Evolutionary conservation across 2,797 vertebrate genomes (phyloP).

Genomic region (Eulemur mongoz): DNA sequence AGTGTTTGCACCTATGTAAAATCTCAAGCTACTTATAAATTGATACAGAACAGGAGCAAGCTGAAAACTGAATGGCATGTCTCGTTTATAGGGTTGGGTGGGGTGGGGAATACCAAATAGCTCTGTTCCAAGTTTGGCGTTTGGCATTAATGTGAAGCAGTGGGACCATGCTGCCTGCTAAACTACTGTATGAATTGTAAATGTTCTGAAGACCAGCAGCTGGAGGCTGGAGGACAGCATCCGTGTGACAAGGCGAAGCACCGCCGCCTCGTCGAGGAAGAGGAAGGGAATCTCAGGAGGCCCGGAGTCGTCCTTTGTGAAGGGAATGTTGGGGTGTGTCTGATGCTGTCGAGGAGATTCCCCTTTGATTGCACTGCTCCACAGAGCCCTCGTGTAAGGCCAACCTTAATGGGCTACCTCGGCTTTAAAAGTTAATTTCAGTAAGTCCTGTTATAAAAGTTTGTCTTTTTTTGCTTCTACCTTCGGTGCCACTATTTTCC

Average conservation of each 20-base stretch:
- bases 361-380: conserved; percentile 80
- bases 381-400: conserved; percentile 73
- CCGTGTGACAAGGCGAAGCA: conserved; percentile 45
- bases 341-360: conserved; percentile 67
- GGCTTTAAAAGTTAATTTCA: conserved; percentile 83
- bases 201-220: conserved; percentile 68
- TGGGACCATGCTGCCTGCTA: conserved; percentile 78
- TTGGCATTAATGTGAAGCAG: conserved; percentile 73
- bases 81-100: conserved; percentile 44
- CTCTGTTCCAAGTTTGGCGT: conserved; percentile 72
- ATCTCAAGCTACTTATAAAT: conserved; percentile 65
- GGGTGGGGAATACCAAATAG: conserved; percentile 22
- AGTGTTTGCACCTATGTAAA: conserved; percentile 71
- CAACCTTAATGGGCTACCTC: conserved; percentile 87
- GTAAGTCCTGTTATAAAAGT: conserved; percentile 80
- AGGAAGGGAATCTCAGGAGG: conserved; percentile 39
- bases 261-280: conserved; percentile 42
- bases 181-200: conserved; percentile 74
- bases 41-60: conserved; percentile 55
- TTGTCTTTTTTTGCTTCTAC: conserved; percentile 68
- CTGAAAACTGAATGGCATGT: conserved; percentile 55
- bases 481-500: conserved; percentile 76
- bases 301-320: background rate
- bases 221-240: conserved; percentile 41
- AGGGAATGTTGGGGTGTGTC: conserved; percentile 63